Conservation (phyloP, 37 sponge, comb jelly and placozoan species). For the Agelas oroides region DNA sequence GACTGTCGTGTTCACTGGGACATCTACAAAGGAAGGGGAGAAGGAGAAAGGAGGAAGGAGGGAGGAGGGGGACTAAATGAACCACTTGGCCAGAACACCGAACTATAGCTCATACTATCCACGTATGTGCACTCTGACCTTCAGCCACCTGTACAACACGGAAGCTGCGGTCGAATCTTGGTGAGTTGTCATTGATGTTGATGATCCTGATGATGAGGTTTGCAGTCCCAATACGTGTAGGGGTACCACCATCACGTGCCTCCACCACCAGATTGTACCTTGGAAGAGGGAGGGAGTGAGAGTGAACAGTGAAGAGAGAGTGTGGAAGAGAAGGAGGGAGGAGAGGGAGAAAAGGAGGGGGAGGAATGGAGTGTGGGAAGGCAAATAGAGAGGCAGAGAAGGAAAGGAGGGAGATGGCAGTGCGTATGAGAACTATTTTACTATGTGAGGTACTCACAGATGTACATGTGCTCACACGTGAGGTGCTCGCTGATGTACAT, state of each 20-base stretch:
- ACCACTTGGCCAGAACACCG: too few relatives aligned
- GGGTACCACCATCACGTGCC: slow-evolving; percentile 51
- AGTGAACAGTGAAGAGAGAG: too few relatives aligned
- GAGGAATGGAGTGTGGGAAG: background rate
- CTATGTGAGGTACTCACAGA: too few relatives aligned
- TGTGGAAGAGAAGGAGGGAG: background rate
- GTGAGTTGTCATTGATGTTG: slow-evolving; percentile 55
- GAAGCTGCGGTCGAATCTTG: slow-evolving; percentile 39
- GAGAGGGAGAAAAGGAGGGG: background rate
- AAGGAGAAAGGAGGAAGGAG: too few relatives aligned
- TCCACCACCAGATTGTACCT: slow-evolving; percentile 42
- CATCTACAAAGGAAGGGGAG: slow-evolving; percentile 9
- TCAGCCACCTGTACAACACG: slow-evolving; percentile 27
- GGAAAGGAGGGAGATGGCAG: too few relatives aligned
- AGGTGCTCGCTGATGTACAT: background rate
- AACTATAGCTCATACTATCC: too few relatives aligned
- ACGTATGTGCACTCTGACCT: slow-evolving; percentile 20
- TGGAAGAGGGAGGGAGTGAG: background rate
- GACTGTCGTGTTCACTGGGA: background rate
- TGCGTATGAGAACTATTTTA: too few relatives aligned
- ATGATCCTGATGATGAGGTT: slow-evolving; percentile 12
- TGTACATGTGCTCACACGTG: too few relatives aligned
- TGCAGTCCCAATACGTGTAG: slow-evolving; percentile 14
- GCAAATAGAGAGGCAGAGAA: too few relatives aligned
- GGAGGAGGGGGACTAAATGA: too few relatives aligned